Conservation (phyloP, 1,140 invertebrate genomes). For the Diachasmimorpha longicaudata region DNA sequence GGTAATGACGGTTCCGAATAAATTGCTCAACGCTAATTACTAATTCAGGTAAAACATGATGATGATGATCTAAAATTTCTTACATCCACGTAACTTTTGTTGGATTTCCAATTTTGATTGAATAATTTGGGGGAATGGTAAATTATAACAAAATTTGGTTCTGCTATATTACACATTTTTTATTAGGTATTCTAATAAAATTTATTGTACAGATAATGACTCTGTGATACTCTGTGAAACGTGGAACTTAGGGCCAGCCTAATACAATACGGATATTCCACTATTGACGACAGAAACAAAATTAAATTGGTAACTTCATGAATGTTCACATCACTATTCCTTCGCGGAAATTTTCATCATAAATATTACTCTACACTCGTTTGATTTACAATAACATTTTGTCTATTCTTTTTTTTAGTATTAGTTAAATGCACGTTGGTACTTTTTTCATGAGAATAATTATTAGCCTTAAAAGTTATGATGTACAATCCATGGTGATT, state of each 20-base stretch:
- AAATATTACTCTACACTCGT: neutral
- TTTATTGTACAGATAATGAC: neutral
- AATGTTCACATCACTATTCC: too few species aligned
- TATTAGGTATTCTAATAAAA: constrained; percentile 1
- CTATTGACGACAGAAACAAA: neutral
- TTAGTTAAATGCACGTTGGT: constrained; percentile 29
- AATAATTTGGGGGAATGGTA: too few species aligned
- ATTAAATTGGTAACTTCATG: neutral
- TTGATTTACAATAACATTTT: neutral
- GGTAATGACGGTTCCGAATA: too few species aligned
- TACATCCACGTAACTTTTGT: too few species aligned
- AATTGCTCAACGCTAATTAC: too few species aligned
- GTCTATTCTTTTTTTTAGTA: neutral
- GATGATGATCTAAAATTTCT: too few species aligned
- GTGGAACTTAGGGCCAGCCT: constrained; percentile 10
- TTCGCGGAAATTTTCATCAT: too few species aligned
- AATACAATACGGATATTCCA: neutral
- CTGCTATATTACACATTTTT: neutral
- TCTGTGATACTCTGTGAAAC: neutral
- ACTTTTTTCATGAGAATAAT: constrained; percentile 12
- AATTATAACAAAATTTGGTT: too few species aligned
- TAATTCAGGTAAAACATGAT: too few species aligned
- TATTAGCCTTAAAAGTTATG: too few species aligned
- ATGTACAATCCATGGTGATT: too few species aligned
- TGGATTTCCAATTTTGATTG: too few species aligned